A percentile compares a stretch with the other conserved stretches of the same genome.
phyloP scores from a whole-genome alignment of 2,113 vertebrate species.

The Centrocercus urophasianus region DNA sequence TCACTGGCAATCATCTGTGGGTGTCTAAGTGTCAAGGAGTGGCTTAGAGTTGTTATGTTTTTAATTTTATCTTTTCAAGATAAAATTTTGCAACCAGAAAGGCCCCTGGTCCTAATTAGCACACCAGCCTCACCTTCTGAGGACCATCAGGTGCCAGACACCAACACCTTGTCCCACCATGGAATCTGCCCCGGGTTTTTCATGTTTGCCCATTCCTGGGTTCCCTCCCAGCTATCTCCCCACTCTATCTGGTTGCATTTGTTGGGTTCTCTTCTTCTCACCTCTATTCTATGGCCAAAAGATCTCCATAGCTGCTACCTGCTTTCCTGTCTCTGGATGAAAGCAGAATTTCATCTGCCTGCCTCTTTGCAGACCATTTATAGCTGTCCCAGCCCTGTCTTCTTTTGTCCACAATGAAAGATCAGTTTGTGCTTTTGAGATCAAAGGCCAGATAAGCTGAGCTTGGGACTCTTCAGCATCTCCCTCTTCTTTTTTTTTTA shows the following conservation, averaged over 20 bases:
- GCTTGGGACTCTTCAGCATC: background rate
- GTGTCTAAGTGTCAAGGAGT: slow-evolving; percentile 6
- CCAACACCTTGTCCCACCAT: background rate
- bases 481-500: background rate
- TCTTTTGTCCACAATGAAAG: background rate
- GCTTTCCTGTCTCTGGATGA: background rate
- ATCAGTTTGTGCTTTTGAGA: background rate
- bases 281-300: background rate
- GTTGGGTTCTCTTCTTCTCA: background rate
- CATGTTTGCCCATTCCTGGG: background rate
- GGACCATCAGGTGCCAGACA: background rate
- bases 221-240: background rate
- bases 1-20: slow-evolving; percentile 25
- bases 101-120: background rate
- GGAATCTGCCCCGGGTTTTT: background rate
- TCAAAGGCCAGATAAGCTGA: background rate
- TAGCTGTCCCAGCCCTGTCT: background rate
- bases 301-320: background rate
- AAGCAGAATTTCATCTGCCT: background rate
- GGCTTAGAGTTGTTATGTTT: background rate
- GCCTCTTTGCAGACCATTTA: background rate
- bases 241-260: background rate
- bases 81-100: background rate
- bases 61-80: background rate
- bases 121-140: background rate